A percentile compares a stretch with the other conserved stretches of the same genome.
Conservation (phyloP, 2,888 invertebrate species). For the Drosophila austrosaltans region DNA sequence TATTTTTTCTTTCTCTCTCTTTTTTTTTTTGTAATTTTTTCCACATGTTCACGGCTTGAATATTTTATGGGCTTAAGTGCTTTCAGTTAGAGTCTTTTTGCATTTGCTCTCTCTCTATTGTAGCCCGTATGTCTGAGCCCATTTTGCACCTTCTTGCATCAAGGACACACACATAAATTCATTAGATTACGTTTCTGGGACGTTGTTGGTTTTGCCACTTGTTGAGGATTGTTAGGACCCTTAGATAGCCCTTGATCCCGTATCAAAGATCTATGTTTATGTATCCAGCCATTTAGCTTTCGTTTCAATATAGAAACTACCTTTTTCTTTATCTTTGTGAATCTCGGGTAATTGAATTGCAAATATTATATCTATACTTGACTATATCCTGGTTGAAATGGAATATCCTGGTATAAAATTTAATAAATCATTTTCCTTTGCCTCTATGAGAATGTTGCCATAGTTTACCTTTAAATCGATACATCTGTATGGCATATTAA, state of each 20-base stretch:
- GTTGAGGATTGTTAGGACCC: slow-evolving; percentile 35
- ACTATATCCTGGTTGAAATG: too few species aligned
- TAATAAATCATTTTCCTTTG: not conserved
- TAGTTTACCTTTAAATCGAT: not conserved
- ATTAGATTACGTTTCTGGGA: slow-evolving; percentile 64
- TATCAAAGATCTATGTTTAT: slow-evolving; percentile 20
- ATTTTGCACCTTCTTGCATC: slow-evolving; percentile 19
- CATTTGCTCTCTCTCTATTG: slow-evolving; percentile 47
- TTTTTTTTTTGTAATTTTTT: slow-evolving; percentile 68
- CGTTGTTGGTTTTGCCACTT: slow-evolving; percentile 53
- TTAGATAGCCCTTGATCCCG: slow-evolving; percentile 51
- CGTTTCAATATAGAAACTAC: too few species aligned
- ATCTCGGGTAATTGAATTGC: too few species aligned
- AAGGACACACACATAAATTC: slow-evolving; percentile 68
- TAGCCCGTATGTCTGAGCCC: slow-evolving; percentile 18
- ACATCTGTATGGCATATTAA: not conserved
- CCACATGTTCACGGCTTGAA: slow-evolving; percentile 76
- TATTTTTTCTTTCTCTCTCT: slow-evolving; percentile 30
- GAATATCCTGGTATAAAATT: not conserved
- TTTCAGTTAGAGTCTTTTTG: slow-evolving; percentile 64
- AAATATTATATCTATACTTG: too few species aligned
- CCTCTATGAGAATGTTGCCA: not conserved
- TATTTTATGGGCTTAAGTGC: slow-evolving; percentile 79
- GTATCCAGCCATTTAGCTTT: not conserved
- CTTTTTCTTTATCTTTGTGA: too few species aligned